These are phyloP conservation scores for Lasiommata megera DNA, from an alignment of 2,888 invertebrate genomes.

Conservation along the genomic window DNA sequence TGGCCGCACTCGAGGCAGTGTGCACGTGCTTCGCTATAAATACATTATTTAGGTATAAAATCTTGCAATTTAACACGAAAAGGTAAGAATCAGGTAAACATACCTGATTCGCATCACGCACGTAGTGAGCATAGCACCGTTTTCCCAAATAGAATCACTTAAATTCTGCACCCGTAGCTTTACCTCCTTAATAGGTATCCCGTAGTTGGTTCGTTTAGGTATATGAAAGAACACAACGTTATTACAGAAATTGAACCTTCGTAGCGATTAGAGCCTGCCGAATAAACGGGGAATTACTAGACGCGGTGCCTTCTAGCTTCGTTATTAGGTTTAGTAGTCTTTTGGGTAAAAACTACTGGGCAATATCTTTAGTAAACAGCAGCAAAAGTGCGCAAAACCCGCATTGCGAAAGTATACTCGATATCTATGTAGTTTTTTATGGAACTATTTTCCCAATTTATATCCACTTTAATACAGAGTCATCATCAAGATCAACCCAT, in stretches of 20 bases:
- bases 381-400: background rate
- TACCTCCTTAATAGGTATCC: constrained; percentile 62
- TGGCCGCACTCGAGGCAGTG: too few relatives aligned
- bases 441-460: too few relatives aligned
- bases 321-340: constrained; percentile 46
- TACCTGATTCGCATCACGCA: constrained; percentile 68
- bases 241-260: constrained; percentile 68
- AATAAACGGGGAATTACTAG: constrained; percentile 50
- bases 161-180: constrained; percentile 70
- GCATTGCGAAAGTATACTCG: background rate
- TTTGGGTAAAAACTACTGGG: constrained; percentile 18
- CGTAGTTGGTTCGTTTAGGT: constrained; percentile 63
- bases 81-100: constrained; percentile 63
- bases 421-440: too few relatives aligned
- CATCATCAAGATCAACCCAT: too few relatives aligned
- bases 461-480: too few relatives aligned
- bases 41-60: too few relatives aligned
- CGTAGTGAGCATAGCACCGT: constrained; percentile 43
- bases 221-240: constrained; percentile 63
- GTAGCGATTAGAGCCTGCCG: constrained; percentile 47
- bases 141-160: constrained; percentile 74
- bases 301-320: constrained; percentile 39
- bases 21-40: too few relatives aligned
- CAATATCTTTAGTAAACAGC: constrained; percentile 4
- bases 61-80: background rate